These are phyloP conservation scores for Pogonognathellus flavescens DNA, from an alignment of 1,140 invertebrate genomes.

Conservation along the genomic window DNA sequence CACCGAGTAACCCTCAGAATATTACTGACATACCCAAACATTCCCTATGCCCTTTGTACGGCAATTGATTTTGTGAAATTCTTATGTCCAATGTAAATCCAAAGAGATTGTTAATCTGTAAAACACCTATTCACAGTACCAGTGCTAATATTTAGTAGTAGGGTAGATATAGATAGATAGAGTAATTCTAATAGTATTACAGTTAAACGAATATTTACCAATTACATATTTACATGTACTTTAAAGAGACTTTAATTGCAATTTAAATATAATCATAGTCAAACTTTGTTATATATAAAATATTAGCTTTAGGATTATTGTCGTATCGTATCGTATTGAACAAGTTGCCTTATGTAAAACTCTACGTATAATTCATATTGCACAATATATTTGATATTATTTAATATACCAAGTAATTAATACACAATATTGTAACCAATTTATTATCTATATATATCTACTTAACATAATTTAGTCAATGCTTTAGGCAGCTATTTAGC, in stretches of 20 bases:
- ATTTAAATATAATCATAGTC: constrained; percentile 18
- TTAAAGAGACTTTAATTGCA: background rate
- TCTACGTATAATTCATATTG: no score
- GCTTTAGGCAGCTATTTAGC: no score
- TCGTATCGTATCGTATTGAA: constrained; percentile 5
- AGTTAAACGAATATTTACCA: background rate
- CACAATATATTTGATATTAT: background rate
- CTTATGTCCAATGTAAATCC: no score
- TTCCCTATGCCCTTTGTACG: no score
- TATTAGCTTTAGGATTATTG: background rate
- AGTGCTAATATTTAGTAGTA: no score
- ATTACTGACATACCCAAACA: no score
- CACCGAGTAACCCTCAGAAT: no score
- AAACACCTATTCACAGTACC: no score
- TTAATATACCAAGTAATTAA: background rate
- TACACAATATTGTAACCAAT: background rate
- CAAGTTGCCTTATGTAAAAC: constrained; percentile 12
- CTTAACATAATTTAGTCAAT: background rate
- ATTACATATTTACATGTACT: background rate
- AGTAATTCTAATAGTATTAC: background rate
- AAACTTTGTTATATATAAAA: background rate
- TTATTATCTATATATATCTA: background rate
- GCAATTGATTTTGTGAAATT: no score
- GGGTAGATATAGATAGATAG: no score
- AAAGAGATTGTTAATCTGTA: no score